Evolutionary conservation across 2,797 vertebrate genomes (phyloP).

Genomic region (Crenuchus spilurus): DNA sequence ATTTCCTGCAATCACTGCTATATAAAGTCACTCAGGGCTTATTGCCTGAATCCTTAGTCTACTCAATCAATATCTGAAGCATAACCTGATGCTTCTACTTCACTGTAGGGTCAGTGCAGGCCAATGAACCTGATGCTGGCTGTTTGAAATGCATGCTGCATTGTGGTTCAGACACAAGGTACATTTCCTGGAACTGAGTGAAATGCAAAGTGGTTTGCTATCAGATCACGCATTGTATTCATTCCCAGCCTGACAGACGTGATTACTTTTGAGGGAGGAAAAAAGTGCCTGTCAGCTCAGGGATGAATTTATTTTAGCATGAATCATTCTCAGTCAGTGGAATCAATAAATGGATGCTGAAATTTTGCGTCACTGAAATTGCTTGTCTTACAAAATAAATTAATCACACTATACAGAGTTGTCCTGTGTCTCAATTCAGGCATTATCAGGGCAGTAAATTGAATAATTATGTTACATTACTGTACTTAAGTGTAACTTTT

Average conservation of each 20-base stretch:
- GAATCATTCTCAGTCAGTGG: neutral
- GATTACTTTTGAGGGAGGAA: slow-evolving; percentile 3
- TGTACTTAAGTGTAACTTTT: no score
- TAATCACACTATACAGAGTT: neutral
- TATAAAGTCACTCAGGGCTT: neutral
- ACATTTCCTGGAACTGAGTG: slow-evolving; percentile 17
- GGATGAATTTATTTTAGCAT: slow-evolving; percentile 11
- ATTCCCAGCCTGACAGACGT: slow-evolving; percentile 7
- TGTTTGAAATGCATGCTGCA: neutral
- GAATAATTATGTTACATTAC: no score
- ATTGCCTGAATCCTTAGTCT: neutral
- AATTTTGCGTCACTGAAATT: slow-evolving; percentile 1
- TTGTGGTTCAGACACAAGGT: neutral
- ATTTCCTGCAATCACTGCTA: neutral
- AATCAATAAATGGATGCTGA: neutral
- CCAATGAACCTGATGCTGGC: neutral
- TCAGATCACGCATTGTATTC: slow-evolving; percentile 15
- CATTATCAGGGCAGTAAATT: neutral
- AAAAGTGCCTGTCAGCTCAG: neutral
- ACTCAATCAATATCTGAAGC: neutral
- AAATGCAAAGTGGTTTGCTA: slow-evolving; percentile 2
- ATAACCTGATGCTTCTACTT: neutral
- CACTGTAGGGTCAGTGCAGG: neutral
- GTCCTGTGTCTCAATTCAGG: neutral
- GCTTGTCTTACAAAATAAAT: neutral